Conservation (phyloP, 2,888 invertebrate genomes). For the Nemotelus pantherinus region DNA sequence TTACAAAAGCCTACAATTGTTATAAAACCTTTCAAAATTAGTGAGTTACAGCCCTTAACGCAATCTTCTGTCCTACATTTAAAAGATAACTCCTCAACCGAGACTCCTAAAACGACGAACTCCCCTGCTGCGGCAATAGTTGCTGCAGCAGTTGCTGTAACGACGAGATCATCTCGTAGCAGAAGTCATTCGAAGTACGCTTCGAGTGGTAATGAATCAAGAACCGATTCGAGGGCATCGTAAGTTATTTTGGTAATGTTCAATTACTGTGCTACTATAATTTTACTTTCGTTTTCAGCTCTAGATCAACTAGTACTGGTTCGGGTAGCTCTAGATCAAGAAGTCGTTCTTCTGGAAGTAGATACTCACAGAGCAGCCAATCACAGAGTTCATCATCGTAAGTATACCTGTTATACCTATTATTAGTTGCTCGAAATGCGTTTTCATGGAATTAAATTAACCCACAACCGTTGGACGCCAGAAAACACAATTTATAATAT, state of each 20-base stretch:
- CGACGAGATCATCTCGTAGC: constrained; percentile 56
- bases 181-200: constrained; percentile 59
- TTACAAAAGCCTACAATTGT: constrained; percentile 62
- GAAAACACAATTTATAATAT: no score
- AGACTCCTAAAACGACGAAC: constrained; percentile 59
- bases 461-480: no score
- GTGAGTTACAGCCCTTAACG: constrained; percentile 63
- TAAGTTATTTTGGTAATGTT: constrained; percentile 47
- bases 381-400: constrained; percentile 62
- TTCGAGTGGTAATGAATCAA: constrained; percentile 52
- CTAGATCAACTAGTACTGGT: constrained; percentile 61
- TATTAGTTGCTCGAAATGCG: neutral
- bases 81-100: constrained; percentile 62
- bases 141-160: constrained; percentile 52
- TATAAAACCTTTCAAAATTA: constrained; percentile 65
- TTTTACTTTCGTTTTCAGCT: constrained; percentile 45
- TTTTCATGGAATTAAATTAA: no score
- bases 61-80: constrained; percentile 60
- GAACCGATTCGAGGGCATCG: constrained; percentile 67
- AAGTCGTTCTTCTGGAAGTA: constrained; percentile 61
- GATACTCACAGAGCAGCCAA: constrained; percentile 60
- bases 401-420: constrained; percentile 25
- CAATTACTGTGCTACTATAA: neutral
- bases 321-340: constrained; percentile 61
- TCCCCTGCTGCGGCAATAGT: constrained; percentile 54